Conservation (phyloP, 2,797 vertebrate species). For the Falco rusticolus region DNA sequence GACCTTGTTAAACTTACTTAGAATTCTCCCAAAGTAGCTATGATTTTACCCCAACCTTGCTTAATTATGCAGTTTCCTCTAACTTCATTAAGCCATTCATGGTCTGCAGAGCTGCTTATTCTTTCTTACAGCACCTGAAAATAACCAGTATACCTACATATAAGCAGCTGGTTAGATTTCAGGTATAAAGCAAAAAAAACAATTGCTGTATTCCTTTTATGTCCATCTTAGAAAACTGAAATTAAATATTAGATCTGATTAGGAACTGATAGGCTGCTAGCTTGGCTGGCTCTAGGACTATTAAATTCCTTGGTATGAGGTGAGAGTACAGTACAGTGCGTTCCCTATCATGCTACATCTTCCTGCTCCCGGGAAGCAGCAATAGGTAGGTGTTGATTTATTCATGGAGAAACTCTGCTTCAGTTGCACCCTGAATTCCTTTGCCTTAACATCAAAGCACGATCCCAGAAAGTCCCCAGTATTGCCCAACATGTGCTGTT, state of each 20-base stretch:
- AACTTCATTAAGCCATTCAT: not conserved
- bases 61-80: slow-evolving; percentile 16
- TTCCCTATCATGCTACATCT: not conserved
- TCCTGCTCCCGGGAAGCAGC: not conserved
- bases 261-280: not conserved
- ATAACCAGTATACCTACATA: not conserved
- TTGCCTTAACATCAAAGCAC: not conserved
- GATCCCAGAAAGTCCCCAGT: not conserved
- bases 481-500: not conserved
- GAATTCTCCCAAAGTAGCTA: slow-evolving; percentile 14
- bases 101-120: not conserved
- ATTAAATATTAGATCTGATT: not conserved
- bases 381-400: not conserved
- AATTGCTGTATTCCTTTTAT: not conserved
- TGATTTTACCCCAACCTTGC: not conserved
- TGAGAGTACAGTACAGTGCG: not conserved
- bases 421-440: not conserved
- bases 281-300: not conserved
- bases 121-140: not conserved
- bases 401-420: not conserved
- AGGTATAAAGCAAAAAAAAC: not conserved
- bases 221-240: not conserved
- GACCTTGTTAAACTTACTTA: slow-evolving; percentile 39
- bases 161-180: not conserved
- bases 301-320: not conserved